Conservation (phyloP, 2,113 vertebrate species). For the Charina bottae region DNA sequence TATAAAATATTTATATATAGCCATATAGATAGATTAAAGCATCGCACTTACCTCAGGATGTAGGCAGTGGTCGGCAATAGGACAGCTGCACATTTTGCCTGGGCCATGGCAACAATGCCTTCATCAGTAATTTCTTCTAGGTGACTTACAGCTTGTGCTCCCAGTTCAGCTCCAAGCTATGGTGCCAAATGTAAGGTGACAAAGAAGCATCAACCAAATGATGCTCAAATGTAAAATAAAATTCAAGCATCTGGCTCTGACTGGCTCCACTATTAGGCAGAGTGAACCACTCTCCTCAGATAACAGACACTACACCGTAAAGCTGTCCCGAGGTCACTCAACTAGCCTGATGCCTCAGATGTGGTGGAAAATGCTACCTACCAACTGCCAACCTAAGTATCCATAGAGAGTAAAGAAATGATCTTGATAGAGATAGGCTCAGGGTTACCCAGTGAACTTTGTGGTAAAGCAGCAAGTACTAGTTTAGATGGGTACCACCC, state of each 20-base stretch:
- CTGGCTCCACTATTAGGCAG: not conserved
- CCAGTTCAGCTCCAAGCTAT: conserved; percentile 90
- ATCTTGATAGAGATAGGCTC: no score
- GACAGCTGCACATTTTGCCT: conserved; percentile 81
- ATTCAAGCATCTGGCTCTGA: not conserved
- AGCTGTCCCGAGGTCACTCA: no score
- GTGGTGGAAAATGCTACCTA: no score
- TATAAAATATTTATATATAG: not conserved
- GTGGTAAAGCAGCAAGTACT: no score
- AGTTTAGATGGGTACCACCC: no score
- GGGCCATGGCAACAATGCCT: conserved; percentile 89
- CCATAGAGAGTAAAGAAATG: no score
- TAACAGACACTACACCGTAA: not conserved
- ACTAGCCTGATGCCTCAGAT: no score
- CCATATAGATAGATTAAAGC: not conserved
- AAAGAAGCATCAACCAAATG: not conserved
- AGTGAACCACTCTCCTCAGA: not conserved
- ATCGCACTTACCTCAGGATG: conserved; percentile 84
- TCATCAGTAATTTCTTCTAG: conserved; percentile 91
- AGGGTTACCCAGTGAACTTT: no score
- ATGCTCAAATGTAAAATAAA: not conserved
- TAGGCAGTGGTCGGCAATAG: conserved; percentile 96
- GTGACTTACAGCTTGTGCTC: conserved; percentile 91
- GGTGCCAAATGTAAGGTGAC: not conserved
- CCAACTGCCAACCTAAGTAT: no score